Base-by-base conservation (phyloP, 1,140 invertebrate species). In the Vanessa tameamea region DNA sequence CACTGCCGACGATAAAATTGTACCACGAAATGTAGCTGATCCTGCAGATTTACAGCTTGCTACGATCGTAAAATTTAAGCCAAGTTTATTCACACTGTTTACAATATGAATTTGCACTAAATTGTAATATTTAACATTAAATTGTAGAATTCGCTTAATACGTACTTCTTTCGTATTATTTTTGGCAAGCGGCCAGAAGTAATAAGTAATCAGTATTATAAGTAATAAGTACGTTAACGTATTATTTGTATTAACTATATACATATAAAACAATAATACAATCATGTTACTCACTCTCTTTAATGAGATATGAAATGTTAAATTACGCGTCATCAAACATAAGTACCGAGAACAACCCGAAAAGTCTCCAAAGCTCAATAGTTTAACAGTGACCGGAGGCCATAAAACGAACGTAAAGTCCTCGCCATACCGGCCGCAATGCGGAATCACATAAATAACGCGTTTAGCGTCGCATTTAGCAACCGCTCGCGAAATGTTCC, bases 391-490 rank as follows among this genome's bases (percentile, higher is more conserved):
- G 67, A 37, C 48, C 53, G 43, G 59, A 55, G 65, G 66, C 48
- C 47, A 69, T 74, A 74, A 74, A 74, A 69, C 47, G 37, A 69
- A 73, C 69, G 61, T 69, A 53, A 74, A 63, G 66, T 63, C 64
- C 72, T 69, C 65, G 26, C 72, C 61, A 69, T 61, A 75, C 48
- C 47, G 78, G 61, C 47, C 47, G 78, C 78, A 76, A 80, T 80
- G 76, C 78, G 78, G 78, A 80, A 78, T 76, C 68, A 61, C 72
- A 66, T 76, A 72, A 75, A 73, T 72, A 78, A 73, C 66, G 65
- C 66, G 69, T 79, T 79, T 74, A 79, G 70, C 75, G 64, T 64
- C 70, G 31, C 64, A 78, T 75, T 79, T 80, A 78, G 71, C 73
- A 72, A 72, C 64, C 23, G 71, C 59, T 57, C 73, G 78, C 76